Base-by-base conservation (phyloP, 1,140 invertebrate genomes). In the Vanessa tameamea region DNA sequence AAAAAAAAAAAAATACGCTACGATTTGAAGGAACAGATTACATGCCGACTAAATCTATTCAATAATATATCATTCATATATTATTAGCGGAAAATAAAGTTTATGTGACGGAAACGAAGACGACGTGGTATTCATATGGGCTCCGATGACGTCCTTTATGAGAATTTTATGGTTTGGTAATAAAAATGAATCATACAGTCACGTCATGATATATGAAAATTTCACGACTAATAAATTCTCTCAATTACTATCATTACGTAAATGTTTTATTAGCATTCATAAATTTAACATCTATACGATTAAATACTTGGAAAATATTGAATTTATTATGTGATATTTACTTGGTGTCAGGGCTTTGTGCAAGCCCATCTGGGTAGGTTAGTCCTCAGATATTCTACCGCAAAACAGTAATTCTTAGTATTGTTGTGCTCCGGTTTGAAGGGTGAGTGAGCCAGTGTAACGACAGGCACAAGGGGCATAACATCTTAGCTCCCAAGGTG, bases 121-220 rank as follows among this genome's bases (percentile, higher is more conserved):
- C 64, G 43, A 43, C 53, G 71, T 43, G 64, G 64, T 67, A 73
- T 73, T 73, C 55, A 73, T 73, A 73, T 67, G 47, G 7, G 26
- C 23, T 23, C 47, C 61, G 64, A 67, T 65, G 48, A 57, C n/a
- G 14, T 20, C 63, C 26, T 66, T 72, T 66, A 72, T 47, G 64
- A 37, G 37, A 66, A 1, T 73, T 73, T 73, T 73, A 73, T 67
- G 16, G 71, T 66, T 47, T 13, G 20, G 71, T 57, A 68, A 73
- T 67, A 73, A 61, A 72, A 67, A 50, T n/a, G 64, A 43, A 73
- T 50, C 55, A 53, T 67, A 14, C 64, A 48, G 43, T 48, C 64
- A 67, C 64, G 53, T 66, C 64, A 51, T 59, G n/a, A 64, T 66
- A 48, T 73, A 67, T 73, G 64, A 67, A 73, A 73, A 73, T 47